These are phyloP conservation scores for Thalassarche chlororhynchos DNA, from an alignment of 2,113 vertebrate species.

Conservation along the genomic window DNA sequence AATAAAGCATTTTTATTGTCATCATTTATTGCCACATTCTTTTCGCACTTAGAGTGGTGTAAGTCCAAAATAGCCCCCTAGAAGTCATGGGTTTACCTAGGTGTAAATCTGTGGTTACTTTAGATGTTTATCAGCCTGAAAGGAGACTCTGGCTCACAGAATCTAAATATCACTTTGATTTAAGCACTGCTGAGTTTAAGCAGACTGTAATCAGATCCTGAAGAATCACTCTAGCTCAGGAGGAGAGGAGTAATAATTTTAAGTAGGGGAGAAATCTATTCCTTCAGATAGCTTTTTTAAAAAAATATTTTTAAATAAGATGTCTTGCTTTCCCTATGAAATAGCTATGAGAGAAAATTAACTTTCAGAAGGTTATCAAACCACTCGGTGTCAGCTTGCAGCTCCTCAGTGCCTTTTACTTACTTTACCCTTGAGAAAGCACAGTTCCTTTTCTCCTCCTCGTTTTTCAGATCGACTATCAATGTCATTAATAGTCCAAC, in stretches of 20 bases:
- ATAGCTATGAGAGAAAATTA: not conserved
- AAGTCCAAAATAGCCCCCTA: slow-evolving; percentile 27
- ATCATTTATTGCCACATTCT: slow-evolving; percentile 61
- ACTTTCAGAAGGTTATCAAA: not conserved
- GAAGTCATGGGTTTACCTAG: slow-evolving; percentile 43
- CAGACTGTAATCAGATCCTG: slow-evolving; percentile 30
- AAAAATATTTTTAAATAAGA: not conserved
- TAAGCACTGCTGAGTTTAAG: slow-evolving; percentile 37
- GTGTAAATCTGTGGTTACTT: slow-evolving; percentile 61
- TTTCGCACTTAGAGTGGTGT: slow-evolving; percentile 18
- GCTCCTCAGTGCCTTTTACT: not conserved
- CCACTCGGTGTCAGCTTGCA: not conserved
- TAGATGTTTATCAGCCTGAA: slow-evolving; percentile 49
- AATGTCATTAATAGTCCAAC: not conserved
- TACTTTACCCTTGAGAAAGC: not conserved
- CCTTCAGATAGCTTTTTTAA: not conserved
- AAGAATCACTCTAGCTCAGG: not conserved
- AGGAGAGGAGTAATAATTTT: not conserved
- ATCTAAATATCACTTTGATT: slow-evolving; percentile 46
- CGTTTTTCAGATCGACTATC: not conserved
- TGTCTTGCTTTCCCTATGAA: not conserved
- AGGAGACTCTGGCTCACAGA: slow-evolving; percentile 10
- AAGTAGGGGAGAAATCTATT: not conserved
- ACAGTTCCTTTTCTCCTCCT: not conserved
- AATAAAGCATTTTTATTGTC: slow-evolving; percentile 63